Conservation (phyloP, 2,113 vertebrate species). For the Ceyx cyanopectus region DNA sequence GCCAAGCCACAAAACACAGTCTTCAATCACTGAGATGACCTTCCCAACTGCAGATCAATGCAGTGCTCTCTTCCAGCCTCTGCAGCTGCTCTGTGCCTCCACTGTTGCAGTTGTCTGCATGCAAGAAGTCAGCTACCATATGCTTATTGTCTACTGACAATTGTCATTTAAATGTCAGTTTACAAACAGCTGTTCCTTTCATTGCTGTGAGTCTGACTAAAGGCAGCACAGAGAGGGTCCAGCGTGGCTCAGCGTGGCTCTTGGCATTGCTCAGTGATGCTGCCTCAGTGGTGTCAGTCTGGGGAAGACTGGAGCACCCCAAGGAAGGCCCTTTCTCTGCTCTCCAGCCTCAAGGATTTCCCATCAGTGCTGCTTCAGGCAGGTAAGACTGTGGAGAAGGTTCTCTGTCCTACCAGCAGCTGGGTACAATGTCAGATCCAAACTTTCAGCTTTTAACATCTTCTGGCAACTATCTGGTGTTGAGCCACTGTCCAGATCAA, state of each 20-base stretch:
- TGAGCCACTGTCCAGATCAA: background rate
- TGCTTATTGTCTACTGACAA: background rate
- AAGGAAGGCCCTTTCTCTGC: background rate
- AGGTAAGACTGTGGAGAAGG: background rate
- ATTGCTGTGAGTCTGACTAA: background rate
- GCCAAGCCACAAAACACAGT: background rate
- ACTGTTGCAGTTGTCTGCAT: background rate
- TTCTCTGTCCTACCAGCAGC: background rate
- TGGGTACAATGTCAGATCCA: background rate
- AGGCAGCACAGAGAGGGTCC: background rate
- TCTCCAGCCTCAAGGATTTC: background rate
- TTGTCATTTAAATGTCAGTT: conserved; percentile 44
- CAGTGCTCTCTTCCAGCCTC: background rate
- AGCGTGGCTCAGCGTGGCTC: fast-evolving
- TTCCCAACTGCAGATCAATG: conserved; percentile 3
- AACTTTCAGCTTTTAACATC: background rate
- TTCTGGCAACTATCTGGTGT: background rate
- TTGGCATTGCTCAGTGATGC: background rate
- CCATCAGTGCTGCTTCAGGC: background rate
- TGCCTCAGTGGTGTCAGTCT: fast-evolving
- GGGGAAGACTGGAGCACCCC: background rate
- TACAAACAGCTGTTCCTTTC: background rate
- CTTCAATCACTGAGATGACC: background rate
- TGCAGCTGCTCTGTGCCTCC: background rate
- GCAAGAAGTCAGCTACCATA: background rate